Base-by-base conservation (phyloP, 2,888 invertebrate species). In the Argynnis bischoffii region DNA sequence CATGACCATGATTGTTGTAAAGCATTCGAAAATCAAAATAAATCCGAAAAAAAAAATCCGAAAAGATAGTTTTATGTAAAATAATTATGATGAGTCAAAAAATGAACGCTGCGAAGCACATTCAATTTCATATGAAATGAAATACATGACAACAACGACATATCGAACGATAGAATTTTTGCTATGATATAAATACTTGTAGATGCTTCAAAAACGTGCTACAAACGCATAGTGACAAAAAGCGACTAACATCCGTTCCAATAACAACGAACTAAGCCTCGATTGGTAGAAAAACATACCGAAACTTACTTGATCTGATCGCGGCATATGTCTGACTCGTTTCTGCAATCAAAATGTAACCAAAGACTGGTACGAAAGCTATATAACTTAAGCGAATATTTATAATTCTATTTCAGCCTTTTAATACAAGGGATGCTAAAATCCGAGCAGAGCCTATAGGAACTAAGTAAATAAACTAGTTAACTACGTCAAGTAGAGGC, bases 271-370 rank as follows among this genome's bases (percentile, higher is more conserved):
- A 67, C 46, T 69, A 72, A 72, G 69, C 69, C 64, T 69, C 68
- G 26, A 50, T 71, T 63, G 63, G 55, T 66, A 70, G 56, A 67
- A 64, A 68, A 71, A 69, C 69, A 71, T 70, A 71, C 71, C 71
- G 64, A 68, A 68, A 74, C 74, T 74, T 74, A 74, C 74, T 71
- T 74, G 71, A 70, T 73, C 65, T 73, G 66, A 70, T 70, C 71
- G 54, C 74, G 70, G 73, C 71, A 74, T 67, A 69, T 71, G 67
- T 74, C 73, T 65, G 73, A 70, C 74, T 70, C 73, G 74, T 74
- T 73, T 71, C 74, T 74, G 74, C 55, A 74, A 74, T 73, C 69
- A 73, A 74, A 74, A 74, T 69, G 71, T 73, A 74, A 73, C 71
- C 73, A 73, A 71, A 69, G 70, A 71, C 73, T 73, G 71, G 73